Evolutionary conservation across 2,113 vertebrate species (phyloP).

Genomic region (Pterocles burchelli): DNA sequence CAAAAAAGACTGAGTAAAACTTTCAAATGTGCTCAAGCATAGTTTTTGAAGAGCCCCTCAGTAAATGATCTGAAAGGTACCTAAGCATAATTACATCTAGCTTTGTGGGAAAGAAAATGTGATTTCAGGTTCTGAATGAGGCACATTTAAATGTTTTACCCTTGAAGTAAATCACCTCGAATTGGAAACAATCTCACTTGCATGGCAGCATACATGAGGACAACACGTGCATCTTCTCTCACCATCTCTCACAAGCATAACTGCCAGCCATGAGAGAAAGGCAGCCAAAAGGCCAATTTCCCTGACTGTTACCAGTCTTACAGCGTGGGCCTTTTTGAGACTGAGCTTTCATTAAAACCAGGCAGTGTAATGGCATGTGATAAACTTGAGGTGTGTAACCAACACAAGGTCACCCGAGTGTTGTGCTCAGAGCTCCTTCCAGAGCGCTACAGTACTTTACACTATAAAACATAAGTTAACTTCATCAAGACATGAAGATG

Average conservation of each 20-base stretch:
- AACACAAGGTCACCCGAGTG: background rate
- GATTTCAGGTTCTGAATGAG: background rate
- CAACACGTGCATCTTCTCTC: background rate
- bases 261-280: background rate
- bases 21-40: background rate
- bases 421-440: background rate
- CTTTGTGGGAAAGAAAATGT: background rate
- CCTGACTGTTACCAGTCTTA: background rate
- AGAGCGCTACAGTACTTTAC: conserved; percentile 30
- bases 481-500: background rate
- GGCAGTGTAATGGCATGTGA: background rate
- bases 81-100: background rate
- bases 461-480: conserved; percentile 19
- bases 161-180: background rate
- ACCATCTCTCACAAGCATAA: background rate
- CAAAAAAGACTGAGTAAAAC: background rate
- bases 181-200: background rate
- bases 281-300: background rate
- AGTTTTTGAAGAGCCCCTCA: background rate
- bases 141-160: background rate
- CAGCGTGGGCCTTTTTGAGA: background rate
- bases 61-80: background rate
- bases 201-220: background rate
- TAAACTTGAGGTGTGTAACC: background rate
- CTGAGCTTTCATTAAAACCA: background rate